phyloP scores from a whole-genome alignment of 2,797 vertebrate species.

The Lemur catta region DNA sequence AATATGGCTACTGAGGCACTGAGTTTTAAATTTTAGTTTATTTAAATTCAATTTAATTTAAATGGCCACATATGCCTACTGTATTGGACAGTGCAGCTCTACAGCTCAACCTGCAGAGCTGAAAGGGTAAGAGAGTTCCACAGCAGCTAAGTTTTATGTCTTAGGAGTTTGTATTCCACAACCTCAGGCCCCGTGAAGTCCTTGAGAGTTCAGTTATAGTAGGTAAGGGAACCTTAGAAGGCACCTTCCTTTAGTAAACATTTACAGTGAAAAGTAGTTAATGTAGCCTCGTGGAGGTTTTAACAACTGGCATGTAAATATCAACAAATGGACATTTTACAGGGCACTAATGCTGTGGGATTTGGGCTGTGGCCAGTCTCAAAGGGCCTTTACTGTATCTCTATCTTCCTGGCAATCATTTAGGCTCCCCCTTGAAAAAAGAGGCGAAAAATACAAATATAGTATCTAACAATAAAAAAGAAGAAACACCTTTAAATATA shows the following conservation, averaged over 20 bases:
- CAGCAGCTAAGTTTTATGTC: neutral
- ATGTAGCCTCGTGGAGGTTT: neutral
- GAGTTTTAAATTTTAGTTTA: neutral
- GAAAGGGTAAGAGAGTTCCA: constrained; percentile 2
- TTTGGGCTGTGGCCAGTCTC: neutral
- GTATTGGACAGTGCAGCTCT: neutral
- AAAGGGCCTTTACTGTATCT: neutral
- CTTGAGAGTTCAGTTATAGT: neutral
- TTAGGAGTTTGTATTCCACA: neutral
- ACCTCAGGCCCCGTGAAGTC: neutral
- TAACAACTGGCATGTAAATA: neutral
- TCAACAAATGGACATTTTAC: neutral
- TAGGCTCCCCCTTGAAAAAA: neutral
- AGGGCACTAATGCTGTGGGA: neutral
- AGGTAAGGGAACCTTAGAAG: neutral
- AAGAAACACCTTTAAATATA: neutral
- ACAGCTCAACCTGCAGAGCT: neutral
- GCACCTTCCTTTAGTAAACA: neutral
- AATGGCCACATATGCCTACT: neutral
- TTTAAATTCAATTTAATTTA: neutral
- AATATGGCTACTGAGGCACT: neutral
- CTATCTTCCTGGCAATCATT: neutral
- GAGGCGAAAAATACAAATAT: neutral
- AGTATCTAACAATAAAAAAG: neutral
- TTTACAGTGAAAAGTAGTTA: neutral